A percentile compares a stretch with the other conserved stretches of the same genome.
Evolutionary conservation across 2,113 vertebrate species (phyloP).

Genomic region (Myiopsitta monachus): DNA sequence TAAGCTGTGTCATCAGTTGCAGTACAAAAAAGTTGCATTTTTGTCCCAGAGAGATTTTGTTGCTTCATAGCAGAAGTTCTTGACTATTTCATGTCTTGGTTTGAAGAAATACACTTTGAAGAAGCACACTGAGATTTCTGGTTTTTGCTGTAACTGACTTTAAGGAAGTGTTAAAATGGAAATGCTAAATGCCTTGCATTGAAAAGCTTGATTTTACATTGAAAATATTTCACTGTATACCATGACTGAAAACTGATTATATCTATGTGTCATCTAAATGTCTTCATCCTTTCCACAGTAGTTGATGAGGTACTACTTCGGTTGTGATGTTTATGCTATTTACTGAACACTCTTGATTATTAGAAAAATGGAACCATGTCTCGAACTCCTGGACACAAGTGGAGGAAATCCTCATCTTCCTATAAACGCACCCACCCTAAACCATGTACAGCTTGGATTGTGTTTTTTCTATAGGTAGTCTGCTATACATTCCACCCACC

Average conservation of each 20-base stretch:
- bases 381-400: not conserved
- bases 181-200: constrained; percentile 20
- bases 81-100: not conserved
- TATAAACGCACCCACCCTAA: not conserved
- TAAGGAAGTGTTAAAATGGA: constrained; percentile 40
- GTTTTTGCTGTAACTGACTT: not conserved
- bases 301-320: constrained; percentile 16
- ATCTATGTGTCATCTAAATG: constrained; percentile 24
- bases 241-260: not conserved
- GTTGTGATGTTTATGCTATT: not conserved
- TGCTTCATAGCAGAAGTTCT: constrained; percentile 2
- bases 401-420: not conserved
- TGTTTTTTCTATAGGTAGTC: not conserved
- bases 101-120: not conserved
- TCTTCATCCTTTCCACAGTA: not conserved
- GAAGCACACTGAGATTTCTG: not conserved
- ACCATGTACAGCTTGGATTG: not conserved
- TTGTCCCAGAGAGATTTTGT: not conserved
- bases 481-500: not conserved
- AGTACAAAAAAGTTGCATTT: not conserved
- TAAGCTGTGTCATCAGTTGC: accelerated
- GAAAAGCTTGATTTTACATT: constrained; percentile 41
- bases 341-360: not conserved
- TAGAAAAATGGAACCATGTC: not conserved
- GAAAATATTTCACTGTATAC: not conserved